phyloP scores from a whole-genome alignment of 2,888 invertebrate genomes.

The Petrolisthes cinctipes region DNA sequence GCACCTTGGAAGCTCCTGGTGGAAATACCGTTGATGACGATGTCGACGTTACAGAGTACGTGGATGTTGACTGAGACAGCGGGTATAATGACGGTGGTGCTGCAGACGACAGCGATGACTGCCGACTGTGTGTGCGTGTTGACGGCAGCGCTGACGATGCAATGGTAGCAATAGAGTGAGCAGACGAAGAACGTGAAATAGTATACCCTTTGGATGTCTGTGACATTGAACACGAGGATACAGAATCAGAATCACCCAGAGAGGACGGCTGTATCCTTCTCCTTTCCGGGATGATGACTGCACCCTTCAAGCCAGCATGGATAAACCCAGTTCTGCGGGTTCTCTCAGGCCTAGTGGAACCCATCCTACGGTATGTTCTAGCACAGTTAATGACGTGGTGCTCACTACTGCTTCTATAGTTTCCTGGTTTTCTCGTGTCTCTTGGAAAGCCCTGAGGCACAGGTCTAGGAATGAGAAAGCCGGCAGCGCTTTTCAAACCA shows the following conservation, averaged over 20 bases:
- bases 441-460: background rate
- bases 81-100: background rate
- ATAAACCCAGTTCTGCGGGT: conserved; percentile 18
- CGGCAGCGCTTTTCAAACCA: conserved; percentile 20
- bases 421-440: background rate
- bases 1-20: too few species aligned
- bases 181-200: conserved; percentile 4
- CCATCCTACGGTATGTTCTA: conserved; percentile 22
- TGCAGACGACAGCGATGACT: background rate
- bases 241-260: too few species aligned
- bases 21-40: too few species aligned
- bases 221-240: background rate
- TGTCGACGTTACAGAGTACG: background rate
- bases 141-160: background rate
- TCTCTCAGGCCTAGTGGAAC: conserved; percentile 20
- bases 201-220: background rate
- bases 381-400: background rate
- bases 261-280: background rate
- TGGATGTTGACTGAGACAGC: background rate
- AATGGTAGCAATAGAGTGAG: background rate
- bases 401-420: too few species aligned
- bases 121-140: background rate
- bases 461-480: conserved; percentile 27
- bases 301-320: conserved; percentile 24
- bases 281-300: conserved; percentile 1